Percentiles rank a stretch among this genome's conserved stretches.
These are phyloP conservation scores for Drosophila macrospina DNA, from an alignment of 2,888 invertebrate genomes.

Conservation along the genomic window DNA sequence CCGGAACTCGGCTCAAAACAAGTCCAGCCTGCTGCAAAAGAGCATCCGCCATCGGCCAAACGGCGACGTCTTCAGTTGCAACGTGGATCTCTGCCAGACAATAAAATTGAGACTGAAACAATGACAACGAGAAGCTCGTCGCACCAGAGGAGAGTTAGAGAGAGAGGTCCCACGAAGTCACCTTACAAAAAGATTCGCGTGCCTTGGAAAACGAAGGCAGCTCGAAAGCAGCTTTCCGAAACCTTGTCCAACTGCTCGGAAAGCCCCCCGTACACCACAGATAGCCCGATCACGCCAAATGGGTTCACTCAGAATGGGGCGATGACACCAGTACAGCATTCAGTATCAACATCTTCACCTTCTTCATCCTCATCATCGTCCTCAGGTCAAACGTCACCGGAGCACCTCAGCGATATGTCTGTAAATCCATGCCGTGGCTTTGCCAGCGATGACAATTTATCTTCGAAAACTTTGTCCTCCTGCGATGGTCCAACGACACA, in stretches of 20 bases:
- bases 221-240: constrained; percentile 65
- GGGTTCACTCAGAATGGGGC: neutral
- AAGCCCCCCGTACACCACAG: neutral
- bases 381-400: constrained; percentile 31
- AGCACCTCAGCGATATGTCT: constrained; percentile 62
- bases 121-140: neutral
- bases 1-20: constrained; percentile 13
- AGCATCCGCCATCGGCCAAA: constrained; percentile 25
- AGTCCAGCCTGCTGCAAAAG: constrained; percentile 15
- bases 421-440: constrained; percentile 61
- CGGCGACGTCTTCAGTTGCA: constrained; percentile 35
- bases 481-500: neutral
- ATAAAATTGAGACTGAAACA: constrained; percentile 1
- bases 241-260: constrained; percentile 21
- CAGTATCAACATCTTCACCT: neutral
- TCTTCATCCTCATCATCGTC: constrained; percentile 4
- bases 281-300: neutral
- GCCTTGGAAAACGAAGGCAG: constrained; percentile 79
- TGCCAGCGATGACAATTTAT: constrained; percentile 42
- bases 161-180: constrained; percentile 1
- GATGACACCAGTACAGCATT: neutral
- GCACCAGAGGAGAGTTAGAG: neutral
- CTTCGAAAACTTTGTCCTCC: constrained; percentile 19
- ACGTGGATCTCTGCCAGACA: constrained; percentile 19
- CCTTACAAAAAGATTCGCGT: constrained; percentile 17